Conservation (phyloP, 1,140 invertebrate genomes). For the Micrasema minimum region DNA sequence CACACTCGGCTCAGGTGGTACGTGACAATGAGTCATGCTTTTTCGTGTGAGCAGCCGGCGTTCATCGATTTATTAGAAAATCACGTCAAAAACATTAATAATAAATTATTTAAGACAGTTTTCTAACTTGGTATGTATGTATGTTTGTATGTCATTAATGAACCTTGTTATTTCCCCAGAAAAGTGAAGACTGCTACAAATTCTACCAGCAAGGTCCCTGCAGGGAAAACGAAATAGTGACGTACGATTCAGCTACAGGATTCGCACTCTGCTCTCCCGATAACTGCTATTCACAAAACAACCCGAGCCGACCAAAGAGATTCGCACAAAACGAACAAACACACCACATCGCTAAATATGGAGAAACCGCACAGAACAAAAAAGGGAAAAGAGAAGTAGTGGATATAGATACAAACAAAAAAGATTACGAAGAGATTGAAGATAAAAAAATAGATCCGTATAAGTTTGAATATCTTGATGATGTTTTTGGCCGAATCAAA, state of each 20-base stretch:
- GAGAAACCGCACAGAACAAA: background rate
- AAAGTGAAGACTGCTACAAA: slow-evolving; percentile 19
- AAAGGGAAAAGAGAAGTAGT: slow-evolving; percentile 6
- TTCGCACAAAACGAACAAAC: background rate
- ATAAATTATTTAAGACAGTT: no score
- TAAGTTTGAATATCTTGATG: slow-evolving; percentile 12
- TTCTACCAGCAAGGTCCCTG: slow-evolving; percentile 39
- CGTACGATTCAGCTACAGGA: slow-evolving; percentile 12
- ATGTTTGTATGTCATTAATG: no score
- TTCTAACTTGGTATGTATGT: no score
- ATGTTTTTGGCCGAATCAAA: background rate
- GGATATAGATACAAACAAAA: no score
- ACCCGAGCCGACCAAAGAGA: background rate
- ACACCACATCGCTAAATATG: slow-evolving; percentile 13
- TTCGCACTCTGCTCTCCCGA: slow-evolving; percentile 33
- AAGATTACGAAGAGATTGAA: background rate
- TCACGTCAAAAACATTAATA: no score
- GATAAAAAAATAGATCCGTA: slow-evolving; percentile 24
- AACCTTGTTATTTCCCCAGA: no score
- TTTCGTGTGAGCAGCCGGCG: no score
- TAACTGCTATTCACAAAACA: slow-evolving; percentile 8
- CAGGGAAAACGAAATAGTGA: slow-evolving; percentile 14
- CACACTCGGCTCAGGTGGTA: no score
- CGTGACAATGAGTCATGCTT: no score
- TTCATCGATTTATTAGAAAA: no score